phyloP scores from a whole-genome alignment of 30 jellyfish, hydroid and myxozoan species.

The Aurelia sp. region DNA sequence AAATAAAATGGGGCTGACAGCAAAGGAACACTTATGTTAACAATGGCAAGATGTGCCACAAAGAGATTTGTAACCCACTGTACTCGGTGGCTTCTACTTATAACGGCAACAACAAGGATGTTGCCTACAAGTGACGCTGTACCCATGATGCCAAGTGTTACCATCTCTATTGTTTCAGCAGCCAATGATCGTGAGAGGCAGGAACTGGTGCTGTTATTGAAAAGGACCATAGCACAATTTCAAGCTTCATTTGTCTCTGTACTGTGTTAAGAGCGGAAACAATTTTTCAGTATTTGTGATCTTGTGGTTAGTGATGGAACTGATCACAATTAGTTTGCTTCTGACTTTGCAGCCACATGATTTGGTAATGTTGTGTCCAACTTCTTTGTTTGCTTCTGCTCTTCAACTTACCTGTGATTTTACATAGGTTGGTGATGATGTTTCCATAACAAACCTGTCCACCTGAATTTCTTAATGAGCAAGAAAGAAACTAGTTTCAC shows the following conservation, averaged over 20 bases:
- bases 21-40: conserved; percentile 72
- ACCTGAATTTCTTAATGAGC: no score
- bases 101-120: conserved; percentile 75
- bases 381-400: no score
- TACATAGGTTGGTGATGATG: no score
- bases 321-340: no score
- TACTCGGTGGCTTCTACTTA: conserved; percentile 77
- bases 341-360: no score
- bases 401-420: no score
- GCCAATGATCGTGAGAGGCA: conserved; percentile 17
- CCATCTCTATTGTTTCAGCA: conserved; percentile 44
- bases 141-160: conserved; percentile 43
- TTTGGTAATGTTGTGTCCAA: no score
- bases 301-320: no score
- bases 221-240: conserved; percentile 34
- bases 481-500: no score
- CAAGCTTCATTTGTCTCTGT: background rate
- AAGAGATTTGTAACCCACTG: conserved; percentile 87
- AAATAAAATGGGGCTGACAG: conserved; percentile 72
- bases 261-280: background rate
- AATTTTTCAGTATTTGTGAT: background rate
- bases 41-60: conserved; percentile 87
- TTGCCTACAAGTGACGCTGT: conserved; percentile 67
- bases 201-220: conserved; percentile 25
- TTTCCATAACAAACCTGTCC: no score